Percentiles rank a stretch among this genome's conserved stretches.
These are phyloP conservation scores for Cherax destructor DNA, from an alignment of 1,140 invertebrate species.

Conservation along the genomic window DNA sequence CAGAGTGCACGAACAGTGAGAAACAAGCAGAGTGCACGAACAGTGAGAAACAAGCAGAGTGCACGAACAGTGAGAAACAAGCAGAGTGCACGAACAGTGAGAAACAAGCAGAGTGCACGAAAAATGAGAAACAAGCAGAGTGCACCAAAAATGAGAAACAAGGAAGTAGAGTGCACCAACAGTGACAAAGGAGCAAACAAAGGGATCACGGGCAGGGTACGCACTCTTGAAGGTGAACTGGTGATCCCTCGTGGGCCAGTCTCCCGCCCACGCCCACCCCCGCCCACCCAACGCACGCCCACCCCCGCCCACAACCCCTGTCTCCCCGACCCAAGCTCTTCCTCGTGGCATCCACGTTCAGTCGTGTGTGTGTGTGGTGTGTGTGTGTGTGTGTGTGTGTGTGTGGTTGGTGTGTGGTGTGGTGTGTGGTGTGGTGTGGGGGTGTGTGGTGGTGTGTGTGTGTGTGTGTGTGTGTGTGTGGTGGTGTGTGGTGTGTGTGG, in stretches of 20 bases:
- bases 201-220: not conserved
- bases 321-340: not conserved
- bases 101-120: not conserved
- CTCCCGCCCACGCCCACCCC: not conserved
- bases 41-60: not conserved
- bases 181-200: too few species aligned
- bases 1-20: too few species aligned
- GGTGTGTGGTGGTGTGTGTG: too few species aligned
- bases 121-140: not conserved
- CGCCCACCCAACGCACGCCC: not conserved
- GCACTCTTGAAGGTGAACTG: not conserved
- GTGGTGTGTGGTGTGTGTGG: too few species aligned
- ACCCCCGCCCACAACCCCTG: not conserved
- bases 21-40: not conserved
- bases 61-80: not conserved
- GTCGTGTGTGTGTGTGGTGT: not conserved
- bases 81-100: not conserved
- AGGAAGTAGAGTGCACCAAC: too few species aligned
- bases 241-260: not conserved
- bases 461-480: too few species aligned
- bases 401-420: too few species aligned
- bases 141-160: too few species aligned
- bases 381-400: too few species aligned
- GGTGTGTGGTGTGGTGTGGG: too few species aligned
- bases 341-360: not conserved